These are phyloP conservation scores for Cossypha dichroa DNA, from an alignment of 2,797 vertebrate species.

Conservation along the genomic window DNA sequence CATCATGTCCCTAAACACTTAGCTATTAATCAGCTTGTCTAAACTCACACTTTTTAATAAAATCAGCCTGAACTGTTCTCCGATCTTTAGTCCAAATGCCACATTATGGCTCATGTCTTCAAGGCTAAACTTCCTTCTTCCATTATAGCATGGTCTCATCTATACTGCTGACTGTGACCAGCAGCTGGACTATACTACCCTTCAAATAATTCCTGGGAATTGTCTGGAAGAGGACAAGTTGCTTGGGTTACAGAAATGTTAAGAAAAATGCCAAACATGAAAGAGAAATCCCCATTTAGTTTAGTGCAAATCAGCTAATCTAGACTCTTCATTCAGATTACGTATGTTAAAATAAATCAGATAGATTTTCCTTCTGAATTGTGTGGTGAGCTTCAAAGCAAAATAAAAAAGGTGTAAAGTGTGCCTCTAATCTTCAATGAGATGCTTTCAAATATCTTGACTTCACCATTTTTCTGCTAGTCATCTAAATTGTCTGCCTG, in stretches of 20 bases:
- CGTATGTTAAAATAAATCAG: background rate
- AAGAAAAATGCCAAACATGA: background rate
- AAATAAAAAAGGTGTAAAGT: background rate
- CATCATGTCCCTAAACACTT: no score
- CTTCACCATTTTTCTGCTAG: background rate
- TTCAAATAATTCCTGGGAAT: background rate
- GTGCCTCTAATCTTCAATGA: background rate
- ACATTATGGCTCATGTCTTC: no score
- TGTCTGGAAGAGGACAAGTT: background rate
- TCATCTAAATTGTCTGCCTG: background rate
- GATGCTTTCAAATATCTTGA: background rate
- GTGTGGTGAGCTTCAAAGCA: background rate
- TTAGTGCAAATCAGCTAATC: background rate
- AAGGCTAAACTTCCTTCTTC: no score
- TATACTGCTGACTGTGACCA: background rate
- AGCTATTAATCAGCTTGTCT: no score
- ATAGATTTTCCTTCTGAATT: background rate
- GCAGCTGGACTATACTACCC: background rate
- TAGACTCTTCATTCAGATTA: background rate
- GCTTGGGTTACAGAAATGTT: background rate
- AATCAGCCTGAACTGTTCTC: no score
- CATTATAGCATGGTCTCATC: background rate
- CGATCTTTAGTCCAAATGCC: no score
- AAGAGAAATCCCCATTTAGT: background rate
- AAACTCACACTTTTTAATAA: no score